These are phyloP conservation scores for Microcebus jonahi DNA, from an alignment of 2,113 vertebrate species.

Conservation along the genomic window DNA sequence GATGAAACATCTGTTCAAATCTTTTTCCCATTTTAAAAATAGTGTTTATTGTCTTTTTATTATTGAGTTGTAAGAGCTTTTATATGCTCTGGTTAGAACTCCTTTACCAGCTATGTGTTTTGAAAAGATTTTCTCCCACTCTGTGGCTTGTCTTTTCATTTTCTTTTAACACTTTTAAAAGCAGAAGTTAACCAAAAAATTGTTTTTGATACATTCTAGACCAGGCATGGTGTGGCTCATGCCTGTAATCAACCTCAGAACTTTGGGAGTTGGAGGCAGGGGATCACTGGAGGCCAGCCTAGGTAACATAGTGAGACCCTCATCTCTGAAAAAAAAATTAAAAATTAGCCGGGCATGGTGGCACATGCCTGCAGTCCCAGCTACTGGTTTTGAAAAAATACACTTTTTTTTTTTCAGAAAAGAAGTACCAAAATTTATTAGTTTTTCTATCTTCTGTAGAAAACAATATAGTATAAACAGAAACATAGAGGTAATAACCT, in stretches of 20 bases:
- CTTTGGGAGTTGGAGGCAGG: too few species aligned
- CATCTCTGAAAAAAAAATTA: too few species aligned
- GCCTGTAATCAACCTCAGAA: too few species aligned
- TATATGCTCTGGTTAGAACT: background rate
- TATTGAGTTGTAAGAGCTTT: background rate
- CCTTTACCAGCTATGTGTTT: background rate
- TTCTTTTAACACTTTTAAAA: constrained; percentile 20
- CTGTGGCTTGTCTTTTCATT: background rate
- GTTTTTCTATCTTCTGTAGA: background rate
- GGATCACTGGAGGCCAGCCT: too few species aligned
- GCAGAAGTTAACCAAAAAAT: background rate
- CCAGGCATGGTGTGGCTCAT: too few species aligned
- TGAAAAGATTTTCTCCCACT: constrained; percentile 5
- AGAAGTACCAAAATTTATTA: background rate
- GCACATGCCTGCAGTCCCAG: too few species aligned
- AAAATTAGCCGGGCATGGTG: too few species aligned
- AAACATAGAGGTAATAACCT: background rate
- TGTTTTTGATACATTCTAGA: background rate
- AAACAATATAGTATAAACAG: constrained; percentile 10
- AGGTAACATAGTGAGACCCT: too few species aligned
- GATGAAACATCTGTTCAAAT: background rate
- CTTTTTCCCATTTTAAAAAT: background rate
- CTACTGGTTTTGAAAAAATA: background rate
- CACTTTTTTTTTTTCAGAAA: background rate
- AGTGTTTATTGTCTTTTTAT: background rate